Base-by-base conservation (phyloP, 2,797 vertebrate genomes). In the Urosaurus nigricauda region DNA sequence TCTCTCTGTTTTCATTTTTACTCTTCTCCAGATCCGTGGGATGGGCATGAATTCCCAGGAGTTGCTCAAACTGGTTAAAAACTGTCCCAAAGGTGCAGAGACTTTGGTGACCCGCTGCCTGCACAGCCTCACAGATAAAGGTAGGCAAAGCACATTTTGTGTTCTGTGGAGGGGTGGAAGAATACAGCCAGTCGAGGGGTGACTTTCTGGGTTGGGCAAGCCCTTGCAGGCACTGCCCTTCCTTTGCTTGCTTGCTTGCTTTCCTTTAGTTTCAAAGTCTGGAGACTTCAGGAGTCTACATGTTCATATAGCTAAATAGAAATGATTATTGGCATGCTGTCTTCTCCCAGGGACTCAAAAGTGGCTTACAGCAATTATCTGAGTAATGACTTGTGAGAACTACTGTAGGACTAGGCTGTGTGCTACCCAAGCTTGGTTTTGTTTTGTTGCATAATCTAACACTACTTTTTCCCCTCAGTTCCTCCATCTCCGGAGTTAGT, bases 21-120 rank as follows among this genome's bases (percentile, higher is more conserved):
- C 53, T 65, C 1, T n/a, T 56, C 21, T 86, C 0, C 84, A 99
- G 98, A 99, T 99, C 91, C 98, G 98, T 0, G 98, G 98, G 3
- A 99, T 99, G 98, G 98, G 98, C 53, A 99, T 99, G 98, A 98
- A 97, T 93, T 99, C 98, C 0, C 98, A 98, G 0, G 98, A 99
- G 93, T 97, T 99, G 87, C 97, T 99, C 80, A 97, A 99, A 9
- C 82, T 99, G 94, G 98, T 99, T 85, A 98, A 99, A 94, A 99
- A 98, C 93, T 99, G 98, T 75, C 98, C 98, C 21, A 99, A 99
- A 94, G 98, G 98, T 32, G 98, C 98, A 0, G 98, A 99, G 95
- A 99, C 98, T 0, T 94, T 99, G 80, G 98, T 99, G 26, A 99
- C 98, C 0, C 98, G 98, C 71, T 99, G 98, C 91, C 97, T 99